Evolutionary conservation across 92 coral and sea anemone genomes (phyloP), one percentile per base, ranked within the genome.

Genomic region (Actinostola sp.): DNA sequence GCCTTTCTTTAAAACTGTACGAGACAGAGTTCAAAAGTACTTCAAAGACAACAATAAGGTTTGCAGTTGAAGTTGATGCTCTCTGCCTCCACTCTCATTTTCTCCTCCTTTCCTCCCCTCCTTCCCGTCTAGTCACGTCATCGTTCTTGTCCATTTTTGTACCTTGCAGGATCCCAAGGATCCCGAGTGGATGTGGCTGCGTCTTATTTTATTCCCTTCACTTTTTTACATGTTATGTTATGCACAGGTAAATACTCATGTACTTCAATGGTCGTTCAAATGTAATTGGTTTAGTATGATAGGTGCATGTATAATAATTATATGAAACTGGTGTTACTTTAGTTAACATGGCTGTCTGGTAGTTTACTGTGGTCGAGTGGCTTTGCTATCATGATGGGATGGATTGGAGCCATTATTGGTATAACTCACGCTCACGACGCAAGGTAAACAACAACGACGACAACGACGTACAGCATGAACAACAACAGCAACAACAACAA

Each of bases 11-110:
- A 79, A 82, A 59, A 90, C 96, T 42, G 82, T 71, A 20, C 66
- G 65, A 72, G 84, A 90, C 28, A 79, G 96, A 56, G 92, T 90
- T 4, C 49, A 74, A 42, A 69, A 78, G 17, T 61, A 90, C 50
- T 90, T 90, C 86, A 90, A 86, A 54, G 89, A 90, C 15, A 90
- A 88, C 21, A 86, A 82, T 12, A 91, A 90, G 92, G 96, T 89
- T 41, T 26, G 58, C 1, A 32, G 48, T 53, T 16, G 7, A 62
- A n/a, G 21, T 13, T 17, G 54, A 23, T 48, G 54, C 19, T 48
- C 19, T 48, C 16, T 13, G 19, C 42, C n/a, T n/a, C n/a, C n/a
- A n/a, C n/a, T n/a, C n/a, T n/a, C n/a, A n/a, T n/a, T n/a, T n/a
- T n/a, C n/a, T n/a, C n/a, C n/a, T n/a, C n/a, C n/a, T n/a, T n/a